A percentile compares a stretch with the other conserved stretches of the same genome.
Conservation (phyloP, 1,140 invertebrate genomes). For the Daktulosphaira vitifoliae region DNA sequence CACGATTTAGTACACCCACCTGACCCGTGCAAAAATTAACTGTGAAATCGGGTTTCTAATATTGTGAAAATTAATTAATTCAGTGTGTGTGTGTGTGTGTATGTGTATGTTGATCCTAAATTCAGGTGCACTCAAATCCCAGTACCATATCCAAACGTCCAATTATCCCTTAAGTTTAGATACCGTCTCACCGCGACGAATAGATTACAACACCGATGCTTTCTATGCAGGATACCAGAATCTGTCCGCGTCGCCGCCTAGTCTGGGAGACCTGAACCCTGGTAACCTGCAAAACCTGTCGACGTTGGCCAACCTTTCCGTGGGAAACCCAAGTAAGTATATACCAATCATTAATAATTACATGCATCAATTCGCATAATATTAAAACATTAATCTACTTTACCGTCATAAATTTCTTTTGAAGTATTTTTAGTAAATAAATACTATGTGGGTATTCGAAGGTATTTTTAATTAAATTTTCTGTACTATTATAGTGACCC, state of each 20-base stretch:
- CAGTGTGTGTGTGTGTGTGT: constrained; percentile 1
- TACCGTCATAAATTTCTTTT: too few species aligned
- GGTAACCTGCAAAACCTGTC: constrained; percentile 55
- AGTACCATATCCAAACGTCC: constrained; percentile 28
- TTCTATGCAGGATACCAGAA: constrained; percentile 31
- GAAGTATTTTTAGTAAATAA: too few species aligned
- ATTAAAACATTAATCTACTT: too few species aligned
- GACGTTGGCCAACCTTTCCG: constrained; percentile 50
- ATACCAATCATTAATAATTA: not conserved
- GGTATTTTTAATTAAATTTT: too few species aligned
- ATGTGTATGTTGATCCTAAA: not conserved
- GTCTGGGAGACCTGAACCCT: constrained; percentile 45
- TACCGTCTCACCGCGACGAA: constrained; percentile 1
- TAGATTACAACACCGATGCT: constrained; percentile 30
- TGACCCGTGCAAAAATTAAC: too few species aligned
- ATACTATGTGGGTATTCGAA: too few species aligned
- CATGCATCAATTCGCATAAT: not conserved
- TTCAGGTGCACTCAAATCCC: constrained; percentile 31
- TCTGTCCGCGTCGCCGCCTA: constrained; percentile 2
- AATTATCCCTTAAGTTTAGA: constrained; percentile 24
- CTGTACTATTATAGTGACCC: too few species aligned
- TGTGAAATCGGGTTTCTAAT: too few species aligned
- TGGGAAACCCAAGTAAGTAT: constrained; percentile 45
- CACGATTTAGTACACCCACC: too few species aligned
- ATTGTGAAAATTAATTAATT: constrained; percentile 10